These are phyloP conservation scores for Pluvialis apricaria DNA, from an alignment of 2,113 vertebrate species.

Conservation along the genomic window DNA sequence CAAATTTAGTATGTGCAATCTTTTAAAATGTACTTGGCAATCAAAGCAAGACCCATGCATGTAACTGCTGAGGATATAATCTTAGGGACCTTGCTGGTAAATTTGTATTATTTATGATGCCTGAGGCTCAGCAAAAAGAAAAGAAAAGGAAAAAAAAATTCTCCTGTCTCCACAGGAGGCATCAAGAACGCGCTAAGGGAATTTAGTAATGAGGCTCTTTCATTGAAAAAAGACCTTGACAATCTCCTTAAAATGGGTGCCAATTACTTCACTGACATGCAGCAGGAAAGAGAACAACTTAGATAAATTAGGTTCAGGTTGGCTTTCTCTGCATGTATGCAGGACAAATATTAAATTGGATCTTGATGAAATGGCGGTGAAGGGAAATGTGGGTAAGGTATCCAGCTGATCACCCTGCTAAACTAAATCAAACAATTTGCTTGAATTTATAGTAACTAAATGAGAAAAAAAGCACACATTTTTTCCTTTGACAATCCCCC, in stretches of 20 bases:
- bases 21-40: slow-evolving; percentile 5
- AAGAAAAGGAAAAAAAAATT: neutral
- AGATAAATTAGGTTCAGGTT: slow-evolving; percentile 69
- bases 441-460: slow-evolving; percentile 50
- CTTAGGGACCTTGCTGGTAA: neutral
- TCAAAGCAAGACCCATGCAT: neutral
- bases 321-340: slow-evolving; percentile 27
- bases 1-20: neutral
- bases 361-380: slow-evolving; percentile 52
- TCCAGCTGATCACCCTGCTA: slow-evolving; percentile 55
- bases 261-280: slow-evolving; percentile 58
- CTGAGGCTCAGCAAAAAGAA: slow-evolving; percentile 1
- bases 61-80: neutral
- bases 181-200: slow-evolving; percentile 23
- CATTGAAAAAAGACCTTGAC: slow-evolving; percentile 58
- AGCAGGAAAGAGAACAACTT: slow-evolving; percentile 62
- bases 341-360: slow-evolving; percentile 63
- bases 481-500: slow-evolving; percentile 12
- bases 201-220: slow-evolving; percentile 53
- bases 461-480: neutral
- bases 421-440: slow-evolving; percentile 67
- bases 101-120: neutral
- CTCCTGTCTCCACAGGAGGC: slow-evolving; percentile 30
- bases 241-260: slow-evolving; percentile 66
- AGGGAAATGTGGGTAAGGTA: slow-evolving; percentile 35